Evolutionary conservation across 2,888 invertebrate species (phyloP).

Genomic region (Cerastoderma edule): DNA sequence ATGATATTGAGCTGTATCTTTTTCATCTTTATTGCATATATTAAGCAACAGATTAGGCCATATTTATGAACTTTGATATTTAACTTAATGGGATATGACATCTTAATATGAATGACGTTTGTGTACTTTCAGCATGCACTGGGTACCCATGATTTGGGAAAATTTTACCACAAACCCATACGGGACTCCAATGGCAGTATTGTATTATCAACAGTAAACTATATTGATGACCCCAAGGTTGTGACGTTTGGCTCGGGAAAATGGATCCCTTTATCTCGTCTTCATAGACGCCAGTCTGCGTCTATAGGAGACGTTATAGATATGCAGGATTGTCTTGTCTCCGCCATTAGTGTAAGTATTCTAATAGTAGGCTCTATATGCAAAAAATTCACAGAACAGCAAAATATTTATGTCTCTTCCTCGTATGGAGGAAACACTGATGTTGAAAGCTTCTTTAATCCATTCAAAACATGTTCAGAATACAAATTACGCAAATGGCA

Average conservation of each 20-base stretch:
- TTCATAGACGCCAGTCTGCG: slow-evolving; percentile 89
- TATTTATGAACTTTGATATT: no score
- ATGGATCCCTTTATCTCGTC: slow-evolving; percentile 95
- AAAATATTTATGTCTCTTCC: no score
- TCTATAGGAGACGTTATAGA: slow-evolving; percentile 82
- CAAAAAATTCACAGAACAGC: no score
- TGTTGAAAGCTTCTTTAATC: no score
- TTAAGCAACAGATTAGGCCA: no score
- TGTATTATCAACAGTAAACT: slow-evolving; percentile 92
- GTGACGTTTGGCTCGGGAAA: slow-evolving; percentile 91
- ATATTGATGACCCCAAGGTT: slow-evolving; percentile 91
- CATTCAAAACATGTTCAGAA: no score
- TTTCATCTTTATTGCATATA: no score
- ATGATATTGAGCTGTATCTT: no score
- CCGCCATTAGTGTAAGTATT: slow-evolving; percentile 89
- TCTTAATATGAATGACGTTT: not conserved
- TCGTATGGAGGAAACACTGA: no score
- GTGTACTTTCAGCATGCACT: slow-evolving; percentile 90
- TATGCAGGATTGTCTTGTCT: slow-evolving; percentile 81
- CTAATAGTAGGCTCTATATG: no score
- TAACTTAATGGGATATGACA: no score
- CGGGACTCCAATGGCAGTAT: slow-evolving; percentile 94
- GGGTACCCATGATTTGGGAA: slow-evolving; percentile 96
- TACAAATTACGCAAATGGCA: no score
- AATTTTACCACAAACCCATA: slow-evolving; percentile 95